phyloP scores from a whole-genome alignment of 2,113 vertebrate genomes.

The Pelusios castaneus region DNA sequence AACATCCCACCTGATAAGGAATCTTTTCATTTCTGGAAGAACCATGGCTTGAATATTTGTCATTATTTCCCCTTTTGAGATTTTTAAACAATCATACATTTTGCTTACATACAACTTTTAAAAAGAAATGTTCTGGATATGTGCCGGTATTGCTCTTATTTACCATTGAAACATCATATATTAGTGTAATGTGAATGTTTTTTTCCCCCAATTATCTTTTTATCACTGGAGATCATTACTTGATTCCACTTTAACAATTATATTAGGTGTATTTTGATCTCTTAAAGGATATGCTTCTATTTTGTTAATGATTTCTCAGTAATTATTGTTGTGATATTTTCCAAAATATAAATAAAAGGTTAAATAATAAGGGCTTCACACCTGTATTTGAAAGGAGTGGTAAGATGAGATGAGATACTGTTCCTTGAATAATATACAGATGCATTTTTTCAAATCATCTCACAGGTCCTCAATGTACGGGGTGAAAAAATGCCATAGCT shows the following conservation, averaged over 20 bases:
- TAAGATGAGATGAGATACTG: not conserved
- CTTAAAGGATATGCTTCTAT: not conserved
- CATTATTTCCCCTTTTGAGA: not conserved
- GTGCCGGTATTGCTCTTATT: fast-evolving
- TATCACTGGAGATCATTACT: not conserved
- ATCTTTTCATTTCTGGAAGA: not conserved
- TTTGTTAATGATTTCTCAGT: not conserved
- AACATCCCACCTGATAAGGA: not conserved
- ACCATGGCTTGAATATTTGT: not conserved
- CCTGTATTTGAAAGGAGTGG: not conserved
- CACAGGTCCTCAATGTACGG: not conserved
- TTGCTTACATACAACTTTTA: not conserved
- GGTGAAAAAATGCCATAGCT: not conserved
- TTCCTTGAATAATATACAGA: not conserved
- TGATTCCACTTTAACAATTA: not conserved
- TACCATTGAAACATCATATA: not conserved
- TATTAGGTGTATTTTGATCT: not conserved
- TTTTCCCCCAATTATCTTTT: not conserved
- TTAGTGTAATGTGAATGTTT: not conserved
- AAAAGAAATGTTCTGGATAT: not conserved
- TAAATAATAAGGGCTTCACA: not conserved
- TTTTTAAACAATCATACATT: not conserved
- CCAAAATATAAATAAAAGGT: not conserved
- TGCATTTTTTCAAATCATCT: not conserved
- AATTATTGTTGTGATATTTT: not conserved